These are phyloP conservation scores for Microctenopoma steveboyesi DNA, from an alignment of 2,797 vertebrate species.

Conservation along the genomic window DNA sequence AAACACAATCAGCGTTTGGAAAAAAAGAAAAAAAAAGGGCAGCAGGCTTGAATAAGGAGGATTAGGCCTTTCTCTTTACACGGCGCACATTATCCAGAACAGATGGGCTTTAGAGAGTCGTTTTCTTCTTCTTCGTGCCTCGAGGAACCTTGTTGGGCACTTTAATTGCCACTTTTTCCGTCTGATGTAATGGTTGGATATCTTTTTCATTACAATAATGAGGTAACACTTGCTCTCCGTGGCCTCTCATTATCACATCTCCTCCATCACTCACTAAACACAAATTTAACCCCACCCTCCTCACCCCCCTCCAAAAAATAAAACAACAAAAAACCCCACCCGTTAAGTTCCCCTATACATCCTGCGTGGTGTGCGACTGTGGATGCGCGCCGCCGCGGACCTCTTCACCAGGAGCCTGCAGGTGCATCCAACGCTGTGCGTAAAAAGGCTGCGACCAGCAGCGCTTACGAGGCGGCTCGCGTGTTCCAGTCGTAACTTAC, in stretches of 20 bases:
- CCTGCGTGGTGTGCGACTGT: slow-evolving; percentile 24
- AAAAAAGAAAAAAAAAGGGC: slow-evolving; percentile 48
- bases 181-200: slow-evolving; percentile 93
- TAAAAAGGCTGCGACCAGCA: slow-evolving; percentile 24
- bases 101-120: slow-evolving; percentile 86
- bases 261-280: slow-evolving; percentile 92
- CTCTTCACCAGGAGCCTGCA: slow-evolving; percentile 38
- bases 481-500: slow-evolving; percentile 2
- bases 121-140: slow-evolving; percentile 83
- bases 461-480: not conserved
- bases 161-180: slow-evolving; percentile 98
- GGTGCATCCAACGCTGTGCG: slow-evolving; percentile 34
- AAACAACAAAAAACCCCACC: not conserved
- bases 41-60: slow-evolving; percentile 85
- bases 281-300: slow-evolving; percentile 74
- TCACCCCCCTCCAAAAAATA: not conserved
- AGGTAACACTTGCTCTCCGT: slow-evolving; percentile 96
- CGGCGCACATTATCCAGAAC: slow-evolving; percentile 88
- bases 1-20: slow-evolving; percentile 59
- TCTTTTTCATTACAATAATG: slow-evolving; percentile 99
- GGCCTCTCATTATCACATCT: slow-evolving; percentile 96
- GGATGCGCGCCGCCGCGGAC: slow-evolving; percentile 7
- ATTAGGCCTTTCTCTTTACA: slow-evolving; percentile 86
- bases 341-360: slow-evolving; percentile 43
- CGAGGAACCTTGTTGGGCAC: slow-evolving; percentile 88